Conservation (phyloP, 2,888 invertebrate species). For the Julus scandinavius region DNA sequence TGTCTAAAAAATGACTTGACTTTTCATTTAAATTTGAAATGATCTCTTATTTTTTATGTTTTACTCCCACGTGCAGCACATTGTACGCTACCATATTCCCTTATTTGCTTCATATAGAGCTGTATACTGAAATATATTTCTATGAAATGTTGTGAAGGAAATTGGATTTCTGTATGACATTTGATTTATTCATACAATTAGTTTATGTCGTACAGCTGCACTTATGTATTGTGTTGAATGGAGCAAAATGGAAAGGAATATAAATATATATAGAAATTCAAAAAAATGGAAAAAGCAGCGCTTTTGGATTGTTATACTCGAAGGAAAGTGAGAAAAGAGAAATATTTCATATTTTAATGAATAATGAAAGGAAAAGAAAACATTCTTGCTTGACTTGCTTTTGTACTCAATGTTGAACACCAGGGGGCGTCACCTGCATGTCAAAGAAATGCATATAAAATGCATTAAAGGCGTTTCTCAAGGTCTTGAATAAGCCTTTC, state of each 20-base stretch:
- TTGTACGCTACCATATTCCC: too few species aligned
- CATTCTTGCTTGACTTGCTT: neutral
- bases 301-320: neutral
- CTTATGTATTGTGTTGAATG: too few species aligned
- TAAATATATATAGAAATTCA: neutral
- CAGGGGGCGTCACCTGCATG: too few species aligned
- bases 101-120: too few species aligned
- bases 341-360: neutral
- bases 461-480: too few species aligned
- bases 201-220: neutral
- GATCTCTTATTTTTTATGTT: too few species aligned
- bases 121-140: too few species aligned
- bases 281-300: neutral
- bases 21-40: too few species aligned
- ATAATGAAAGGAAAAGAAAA: neutral
- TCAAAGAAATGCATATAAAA: neutral
- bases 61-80: too few species aligned
- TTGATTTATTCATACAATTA: slow-evolving; percentile 18
- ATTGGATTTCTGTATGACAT: neutral
- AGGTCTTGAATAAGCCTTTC: too few species aligned
- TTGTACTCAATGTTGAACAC: neutral
- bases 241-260: neutral
- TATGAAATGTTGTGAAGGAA: neutral
- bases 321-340: neutral
- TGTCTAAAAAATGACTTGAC: too few species aligned